Evolutionary conservation across 2,888 invertebrate species (phyloP).

Genomic region (Zaprionus lineosus): DNA sequence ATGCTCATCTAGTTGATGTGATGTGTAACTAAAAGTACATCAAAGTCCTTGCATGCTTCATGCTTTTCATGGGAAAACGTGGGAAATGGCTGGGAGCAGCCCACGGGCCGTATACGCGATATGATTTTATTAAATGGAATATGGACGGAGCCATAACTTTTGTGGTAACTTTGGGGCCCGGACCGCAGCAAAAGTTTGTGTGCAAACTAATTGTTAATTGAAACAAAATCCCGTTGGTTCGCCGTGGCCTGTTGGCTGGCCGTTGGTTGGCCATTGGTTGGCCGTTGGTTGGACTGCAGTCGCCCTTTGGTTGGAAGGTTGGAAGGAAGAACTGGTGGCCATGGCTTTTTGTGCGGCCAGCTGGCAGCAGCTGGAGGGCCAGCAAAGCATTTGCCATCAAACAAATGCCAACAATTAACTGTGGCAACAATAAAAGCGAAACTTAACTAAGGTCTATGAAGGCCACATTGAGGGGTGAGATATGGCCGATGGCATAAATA

Average conservation of each 20-base stretch:
- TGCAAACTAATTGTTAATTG: slow-evolving; percentile 71
- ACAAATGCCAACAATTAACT: slow-evolving; percentile 74
- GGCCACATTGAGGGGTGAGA: not conserved
- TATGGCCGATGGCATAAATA: slow-evolving; percentile 36
- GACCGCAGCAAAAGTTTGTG: slow-evolving; percentile 40
- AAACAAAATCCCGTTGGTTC: slow-evolving; percentile 53
- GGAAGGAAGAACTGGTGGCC: too few relatives aligned
- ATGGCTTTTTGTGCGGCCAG: slow-evolving; percentile 7
- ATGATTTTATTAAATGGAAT: slow-evolving; percentile 58
- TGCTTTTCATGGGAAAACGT: too few relatives aligned
- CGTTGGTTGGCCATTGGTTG: too few relatives aligned
- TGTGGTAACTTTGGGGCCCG: slow-evolving; percentile 35
- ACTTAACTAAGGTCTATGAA: slow-evolving; percentile 41
- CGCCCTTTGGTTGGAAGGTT: too few relatives aligned
- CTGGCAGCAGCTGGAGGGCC: slow-evolving; percentile 11
- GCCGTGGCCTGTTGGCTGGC: too few relatives aligned
- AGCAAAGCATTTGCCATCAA: slow-evolving; percentile 52
- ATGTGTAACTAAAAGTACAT: too few relatives aligned
- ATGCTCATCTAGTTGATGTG: too few relatives aligned
- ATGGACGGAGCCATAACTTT: slow-evolving; percentile 38
- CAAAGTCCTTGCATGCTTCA: too few relatives aligned
- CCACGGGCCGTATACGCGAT: slow-evolving; percentile 40
- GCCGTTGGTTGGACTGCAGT: slow-evolving; percentile 11
- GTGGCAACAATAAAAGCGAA: slow-evolving; percentile 62
- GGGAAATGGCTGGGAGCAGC: too few relatives aligned